Percentiles rank a stretch among this genome's conserved stretches.
phyloP scores from a whole-genome alignment of 2,888 invertebrate species.

The Ischnus inquisitorius region DNA sequence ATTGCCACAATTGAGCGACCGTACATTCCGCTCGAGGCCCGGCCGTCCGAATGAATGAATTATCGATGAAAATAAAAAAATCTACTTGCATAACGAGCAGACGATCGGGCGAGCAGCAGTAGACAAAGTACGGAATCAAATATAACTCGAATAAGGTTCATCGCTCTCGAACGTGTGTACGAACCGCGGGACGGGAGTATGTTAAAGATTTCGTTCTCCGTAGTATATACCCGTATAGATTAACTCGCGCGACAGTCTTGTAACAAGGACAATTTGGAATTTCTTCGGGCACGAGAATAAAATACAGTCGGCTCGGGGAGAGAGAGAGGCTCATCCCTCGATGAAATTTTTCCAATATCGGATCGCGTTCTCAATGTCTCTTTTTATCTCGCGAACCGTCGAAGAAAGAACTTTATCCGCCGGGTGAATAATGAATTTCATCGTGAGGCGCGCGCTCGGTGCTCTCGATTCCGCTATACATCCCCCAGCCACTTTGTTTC shows the following conservation, averaged over 20 bases:
- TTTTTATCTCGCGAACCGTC: constrained; percentile 7
- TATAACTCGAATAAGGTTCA: not conserved
- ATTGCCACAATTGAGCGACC: not conserved
- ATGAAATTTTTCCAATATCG: constrained; percentile 41
- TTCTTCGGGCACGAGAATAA: not conserved
- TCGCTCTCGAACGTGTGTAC: not conserved
- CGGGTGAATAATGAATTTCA: constrained; percentile 60
- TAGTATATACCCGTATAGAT: not conserved
- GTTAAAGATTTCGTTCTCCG: not conserved
- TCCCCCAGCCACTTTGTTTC: constrained; percentile 19
- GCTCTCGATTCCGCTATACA: constrained; percentile 9
- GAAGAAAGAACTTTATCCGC: constrained; percentile 45
- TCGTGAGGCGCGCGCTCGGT: constrained; percentile 42
- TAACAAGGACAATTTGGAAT: not conserved
- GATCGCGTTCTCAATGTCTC: not conserved
- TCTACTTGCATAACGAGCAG: not conserved
- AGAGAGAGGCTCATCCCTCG: not conserved
- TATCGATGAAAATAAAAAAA: not conserved
- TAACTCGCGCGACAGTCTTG: not conserved
- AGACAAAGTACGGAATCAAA: not conserved
- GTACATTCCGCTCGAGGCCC: not conserved
- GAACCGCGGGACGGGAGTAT: not conserved
- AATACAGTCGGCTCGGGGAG: not conserved
- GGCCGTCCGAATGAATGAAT: not conserved
- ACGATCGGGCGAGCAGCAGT: not conserved